Conservation (phyloP, 2,797 vertebrate species). For the Arnoldichthys spilopterus region DNA sequence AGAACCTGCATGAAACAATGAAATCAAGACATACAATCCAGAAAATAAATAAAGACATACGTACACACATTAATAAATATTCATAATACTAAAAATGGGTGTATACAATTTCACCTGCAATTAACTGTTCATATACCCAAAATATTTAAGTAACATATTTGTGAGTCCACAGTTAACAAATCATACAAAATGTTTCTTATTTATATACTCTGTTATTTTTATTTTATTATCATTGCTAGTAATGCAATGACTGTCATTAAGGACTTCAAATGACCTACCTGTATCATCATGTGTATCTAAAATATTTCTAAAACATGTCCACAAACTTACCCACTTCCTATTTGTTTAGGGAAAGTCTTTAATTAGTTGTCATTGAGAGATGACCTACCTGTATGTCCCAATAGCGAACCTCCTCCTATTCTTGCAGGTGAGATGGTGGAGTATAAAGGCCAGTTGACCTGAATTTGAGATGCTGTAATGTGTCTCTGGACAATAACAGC, state of each 20-base stretch:
- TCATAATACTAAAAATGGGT: no score
- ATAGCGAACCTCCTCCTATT: conserved; percentile 61
- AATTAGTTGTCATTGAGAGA: conserved; percentile 48
- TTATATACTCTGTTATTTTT: no score
- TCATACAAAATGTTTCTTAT: not conserved
- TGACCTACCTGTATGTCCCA: conserved; percentile 40
- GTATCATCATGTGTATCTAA: conserved; percentile 47
- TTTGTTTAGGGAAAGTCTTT: conserved; percentile 27
- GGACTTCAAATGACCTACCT: conserved; percentile 27
- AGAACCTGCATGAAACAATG: no score
- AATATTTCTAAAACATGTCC: conserved; percentile 36
- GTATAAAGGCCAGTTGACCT: conserved; percentile 73
- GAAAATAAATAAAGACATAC: not conserved
- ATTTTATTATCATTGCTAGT: not conserved
- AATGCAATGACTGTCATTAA: conserved; percentile 32
- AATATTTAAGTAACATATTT: no score
- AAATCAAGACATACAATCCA: not conserved
- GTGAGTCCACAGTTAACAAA: not conserved
- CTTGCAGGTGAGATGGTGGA: conserved; percentile 63
- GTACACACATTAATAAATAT: not conserved
- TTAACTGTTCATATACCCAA: no score
- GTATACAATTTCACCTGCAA: no score
- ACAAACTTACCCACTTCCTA: conserved; percentile 34
- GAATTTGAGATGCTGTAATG: conserved; percentile 63
- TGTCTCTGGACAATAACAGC: conserved; percentile 59